These are phyloP conservation scores for Drosophila barbarae DNA, from an alignment of 2,888 invertebrate genomes.

Conservation along the genomic window DNA sequence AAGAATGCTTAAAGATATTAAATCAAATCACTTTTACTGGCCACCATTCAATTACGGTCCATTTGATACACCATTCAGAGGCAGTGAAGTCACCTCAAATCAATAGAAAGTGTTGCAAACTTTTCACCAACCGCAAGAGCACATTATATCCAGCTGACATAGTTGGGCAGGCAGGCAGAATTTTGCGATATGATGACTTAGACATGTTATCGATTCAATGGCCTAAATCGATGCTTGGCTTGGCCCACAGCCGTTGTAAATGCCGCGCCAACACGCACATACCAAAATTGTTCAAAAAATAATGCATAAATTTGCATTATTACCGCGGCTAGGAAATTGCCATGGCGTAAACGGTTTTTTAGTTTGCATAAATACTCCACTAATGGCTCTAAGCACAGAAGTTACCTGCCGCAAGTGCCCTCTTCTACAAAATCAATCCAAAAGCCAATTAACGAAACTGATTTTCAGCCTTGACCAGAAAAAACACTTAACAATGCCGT, in stretches of 20 bases:
- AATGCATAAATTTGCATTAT: conserved; percentile 40
- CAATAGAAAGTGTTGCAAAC: conserved; percentile 33
- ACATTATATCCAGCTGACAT: conserved; percentile 24
- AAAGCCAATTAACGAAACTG: conserved; percentile 52
- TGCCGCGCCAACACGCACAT: conserved; percentile 24
- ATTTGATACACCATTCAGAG: conserved; percentile 16
- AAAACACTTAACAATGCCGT: conserved; percentile 32
- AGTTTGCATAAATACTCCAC: conserved; percentile 17
- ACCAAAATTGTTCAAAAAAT: conserved; percentile 19
- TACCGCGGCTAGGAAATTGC: conserved; percentile 13
- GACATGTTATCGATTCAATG: conserved; percentile 38
- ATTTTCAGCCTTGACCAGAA: conserved; percentile 52
- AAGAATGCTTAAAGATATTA: not conserved
- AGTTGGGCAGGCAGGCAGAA: conserved; percentile 42
- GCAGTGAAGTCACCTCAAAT: conserved; percentile 19
- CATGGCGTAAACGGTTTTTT: conserved; percentile 22
- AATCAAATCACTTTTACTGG: conserved; percentile 10
- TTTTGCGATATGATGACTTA: conserved; percentile 25
- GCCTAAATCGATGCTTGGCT: conserved; percentile 37
- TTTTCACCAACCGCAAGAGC: conserved; percentile 28
- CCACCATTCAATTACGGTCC: conserved; percentile 12
- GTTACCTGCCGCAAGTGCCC: conserved; percentile 12
- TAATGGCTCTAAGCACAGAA: conserved; percentile 13
- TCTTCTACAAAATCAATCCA: conserved; percentile 39
- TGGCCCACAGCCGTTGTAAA: conserved; percentile 15